These are phyloP conservation scores for Eumeta japonica DNA, from an alignment of 1,140 invertebrate genomes.

Conservation along the genomic window DNA sequence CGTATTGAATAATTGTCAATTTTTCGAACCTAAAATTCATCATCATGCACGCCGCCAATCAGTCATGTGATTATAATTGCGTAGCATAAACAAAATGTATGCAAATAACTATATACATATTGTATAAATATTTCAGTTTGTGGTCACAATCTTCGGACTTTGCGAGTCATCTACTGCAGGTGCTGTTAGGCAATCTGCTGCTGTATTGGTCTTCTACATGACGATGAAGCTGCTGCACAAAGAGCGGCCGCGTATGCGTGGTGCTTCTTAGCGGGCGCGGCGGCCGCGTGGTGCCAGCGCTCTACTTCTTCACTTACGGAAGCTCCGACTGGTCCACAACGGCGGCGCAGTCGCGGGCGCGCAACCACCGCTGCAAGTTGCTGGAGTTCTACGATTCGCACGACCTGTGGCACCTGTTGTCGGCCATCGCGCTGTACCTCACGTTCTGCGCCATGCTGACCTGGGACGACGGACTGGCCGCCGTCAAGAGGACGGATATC, in stretches of 20 bases:
- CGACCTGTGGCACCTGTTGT: constrained; percentile 90
- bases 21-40: too few relatives aligned
- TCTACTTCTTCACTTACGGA: constrained; percentile 44
- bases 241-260: constrained; percentile 67
- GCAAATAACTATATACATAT: too few relatives aligned
- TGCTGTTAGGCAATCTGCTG: constrained; percentile 82
- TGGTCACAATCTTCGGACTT: constrained; percentile 71
- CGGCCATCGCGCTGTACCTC: constrained; percentile 87
- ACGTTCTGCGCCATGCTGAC: constrained; percentile 84
- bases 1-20: too few relatives aligned
- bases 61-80: too few relatives aligned
- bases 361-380: constrained; percentile 75
- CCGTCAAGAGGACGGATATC: constrained; percentile 71
- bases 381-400: constrained; percentile 85
- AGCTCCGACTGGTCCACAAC: constrained; percentile 56
- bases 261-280: constrained; percentile 28
- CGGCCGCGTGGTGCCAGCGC: constrained; percentile 32
- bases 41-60: too few relatives aligned
- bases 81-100: too few relatives aligned
- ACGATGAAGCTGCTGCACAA: constrained; percentile 78
- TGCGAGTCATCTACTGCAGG: constrained; percentile 74
- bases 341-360: constrained; percentile 74
- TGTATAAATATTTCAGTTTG: too few relatives aligned
- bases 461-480: constrained; percentile 76
- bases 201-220: constrained; percentile 85